Evolutionary conservation across 64 coral and sea anemone species (phyloP).

Genomic region (Astreopora myriophthalma): DNA sequence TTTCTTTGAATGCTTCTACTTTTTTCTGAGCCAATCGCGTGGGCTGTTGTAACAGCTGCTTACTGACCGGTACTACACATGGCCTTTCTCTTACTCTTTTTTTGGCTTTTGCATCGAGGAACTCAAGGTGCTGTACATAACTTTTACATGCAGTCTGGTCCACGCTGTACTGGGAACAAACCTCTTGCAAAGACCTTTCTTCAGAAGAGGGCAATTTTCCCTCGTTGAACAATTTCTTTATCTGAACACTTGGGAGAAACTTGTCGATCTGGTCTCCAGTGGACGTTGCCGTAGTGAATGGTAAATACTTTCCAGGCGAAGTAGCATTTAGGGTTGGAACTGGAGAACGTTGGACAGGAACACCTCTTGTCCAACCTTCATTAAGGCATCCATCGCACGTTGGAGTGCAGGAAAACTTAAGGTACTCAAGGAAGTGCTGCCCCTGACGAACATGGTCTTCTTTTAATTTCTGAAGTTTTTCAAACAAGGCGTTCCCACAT

Average conservation of each 20-base stretch:
- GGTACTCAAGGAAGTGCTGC: background rate
- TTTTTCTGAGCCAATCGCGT: no score
- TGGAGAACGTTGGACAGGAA: background rate
- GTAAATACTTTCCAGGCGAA: conserved; percentile 13
- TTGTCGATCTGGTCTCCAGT: conserved; percentile 17
- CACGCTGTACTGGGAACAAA: background rate
- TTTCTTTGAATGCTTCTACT: no score
- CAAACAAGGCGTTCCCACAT: background rate
- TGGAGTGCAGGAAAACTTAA: background rate
- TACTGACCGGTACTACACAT: no score
- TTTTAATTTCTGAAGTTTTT: background rate
- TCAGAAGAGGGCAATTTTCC: conserved; percentile 23
- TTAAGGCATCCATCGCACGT: conserved; percentile 9
- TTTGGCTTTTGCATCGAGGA: conserved; percentile 5
- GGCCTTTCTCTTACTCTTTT: conserved; percentile 16
- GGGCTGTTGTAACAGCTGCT: no score
- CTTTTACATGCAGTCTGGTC: background rate
- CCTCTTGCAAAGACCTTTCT: background rate
- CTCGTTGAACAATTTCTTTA: conserved; percentile 27
- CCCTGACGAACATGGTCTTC: background rate
- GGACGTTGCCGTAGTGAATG: conserved; percentile 2
- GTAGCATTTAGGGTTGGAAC: conserved; percentile 19
- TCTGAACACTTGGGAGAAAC: conserved; percentile 36
- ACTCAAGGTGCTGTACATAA: conserved; percentile 28
- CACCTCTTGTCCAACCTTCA: background rate